phyloP scores from a whole-genome alignment of 2,113 vertebrate species.

The Chrysochloris asiatica region DNA sequence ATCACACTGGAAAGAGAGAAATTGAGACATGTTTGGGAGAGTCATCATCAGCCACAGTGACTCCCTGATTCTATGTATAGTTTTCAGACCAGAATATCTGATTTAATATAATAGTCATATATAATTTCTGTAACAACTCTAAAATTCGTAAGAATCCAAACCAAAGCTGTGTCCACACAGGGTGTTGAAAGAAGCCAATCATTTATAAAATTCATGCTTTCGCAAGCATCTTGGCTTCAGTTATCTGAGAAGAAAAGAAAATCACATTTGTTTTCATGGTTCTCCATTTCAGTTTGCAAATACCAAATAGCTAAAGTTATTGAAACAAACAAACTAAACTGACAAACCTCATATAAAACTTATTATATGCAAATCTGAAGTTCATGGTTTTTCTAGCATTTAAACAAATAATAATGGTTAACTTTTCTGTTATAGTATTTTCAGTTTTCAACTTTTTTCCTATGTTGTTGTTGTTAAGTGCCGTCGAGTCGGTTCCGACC shows the following conservation, averaged over 20 bases:
- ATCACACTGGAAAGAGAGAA: background rate
- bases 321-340: background rate
- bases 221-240: conserved; percentile 18
- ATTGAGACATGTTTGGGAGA: background rate
- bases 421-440: too few relatives aligned
- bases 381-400: background rate
- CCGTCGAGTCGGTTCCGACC: too few relatives aligned
- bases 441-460: too few relatives aligned
- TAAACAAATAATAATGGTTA: background rate
- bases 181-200: conserved; percentile 16
- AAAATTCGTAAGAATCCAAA: conserved; percentile 50
- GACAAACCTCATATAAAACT: background rate
- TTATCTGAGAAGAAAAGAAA: conserved; percentile 17
- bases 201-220: conserved; percentile 31
- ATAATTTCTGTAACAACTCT: background rate
- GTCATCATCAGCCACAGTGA: background rate
- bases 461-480: too few relatives aligned
- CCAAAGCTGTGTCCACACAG: background rate
- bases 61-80: background rate
- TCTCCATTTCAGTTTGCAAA: conserved; percentile 4
- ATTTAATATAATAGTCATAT: background rate
- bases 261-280: conserved; percentile 2
- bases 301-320: conserved; percentile 16
- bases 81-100: background rate
- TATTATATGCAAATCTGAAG: background rate